Percentiles rank a stretch among this genome's conserved stretches.
These are phyloP conservation scores for Coregonus ussuriensis DNA, from an alignment of 2,797 vertebrate genomes.

Conservation along the genomic window DNA sequence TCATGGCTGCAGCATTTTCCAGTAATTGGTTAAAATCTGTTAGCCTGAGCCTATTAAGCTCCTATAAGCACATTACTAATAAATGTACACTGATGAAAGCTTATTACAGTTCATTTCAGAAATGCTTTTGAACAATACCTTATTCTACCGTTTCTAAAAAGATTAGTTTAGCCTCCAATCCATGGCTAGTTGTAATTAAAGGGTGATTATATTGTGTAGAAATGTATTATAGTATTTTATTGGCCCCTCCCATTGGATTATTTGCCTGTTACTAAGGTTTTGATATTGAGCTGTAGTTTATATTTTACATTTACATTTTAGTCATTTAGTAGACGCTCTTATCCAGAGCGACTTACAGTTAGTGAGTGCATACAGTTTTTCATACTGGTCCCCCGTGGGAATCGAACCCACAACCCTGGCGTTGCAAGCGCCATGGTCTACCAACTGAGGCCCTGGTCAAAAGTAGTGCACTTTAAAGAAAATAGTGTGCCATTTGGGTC, in stretches of 20 bases:
- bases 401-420: too few species aligned
- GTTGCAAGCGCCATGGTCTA: too few species aligned
- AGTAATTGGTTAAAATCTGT: conserved; percentile 32
- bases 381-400: too few species aligned
- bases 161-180: conserved; percentile 16
- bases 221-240: background rate
- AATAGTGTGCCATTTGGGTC: background rate
- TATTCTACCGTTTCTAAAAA: conserved; percentile 33
- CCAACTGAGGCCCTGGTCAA: background rate
- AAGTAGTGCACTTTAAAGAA: background rate
- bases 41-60: conserved; percentile 50
- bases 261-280: background rate
- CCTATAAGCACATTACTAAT: conserved; percentile 59
- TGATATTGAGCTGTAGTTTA: background rate
- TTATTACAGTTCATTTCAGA: conserved; percentile 52
- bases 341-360: too few species aligned
- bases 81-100: conserved; percentile 52
- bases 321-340: too few species aligned
- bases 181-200: background rate
- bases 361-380: too few species aligned
- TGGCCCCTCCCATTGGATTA: background rate
- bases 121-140: conserved; percentile 49
- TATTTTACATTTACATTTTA: too few species aligned
- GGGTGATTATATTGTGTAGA: background rate
- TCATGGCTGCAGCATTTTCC: conserved; percentile 9